phyloP scores from a whole-genome alignment of 1,140 invertebrate species.

The Drosophila sechellia region DNA sequence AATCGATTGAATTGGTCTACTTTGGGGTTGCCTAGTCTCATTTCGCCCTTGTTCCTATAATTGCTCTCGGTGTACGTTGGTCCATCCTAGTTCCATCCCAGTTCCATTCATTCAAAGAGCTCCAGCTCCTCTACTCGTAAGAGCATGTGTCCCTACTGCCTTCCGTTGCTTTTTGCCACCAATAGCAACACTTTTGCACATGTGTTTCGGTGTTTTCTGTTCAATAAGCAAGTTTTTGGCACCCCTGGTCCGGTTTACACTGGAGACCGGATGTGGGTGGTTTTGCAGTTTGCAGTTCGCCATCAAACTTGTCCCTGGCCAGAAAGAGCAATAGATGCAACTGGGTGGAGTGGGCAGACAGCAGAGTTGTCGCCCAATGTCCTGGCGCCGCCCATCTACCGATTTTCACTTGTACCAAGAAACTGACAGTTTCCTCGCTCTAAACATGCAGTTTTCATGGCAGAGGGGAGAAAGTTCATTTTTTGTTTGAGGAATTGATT shows the following conservation, averaged over 20 bases:
- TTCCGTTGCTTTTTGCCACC: slow-evolving; percentile 13
- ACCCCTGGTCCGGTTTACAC: slow-evolving; percentile 25
- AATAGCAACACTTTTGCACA: slow-evolving; percentile 11
- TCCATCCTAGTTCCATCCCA: background rate
- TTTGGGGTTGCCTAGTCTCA: background rate
- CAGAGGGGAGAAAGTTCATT: background rate
- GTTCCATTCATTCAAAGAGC: background rate
- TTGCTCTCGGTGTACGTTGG: slow-evolving; percentile 3
- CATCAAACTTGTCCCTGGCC: slow-evolving; percentile 4
- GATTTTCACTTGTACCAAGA: background rate
- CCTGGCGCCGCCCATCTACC: background rate
- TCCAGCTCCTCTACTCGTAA: background rate
- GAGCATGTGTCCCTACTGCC: slow-evolving; percentile 1
- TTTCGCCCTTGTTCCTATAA: background rate
- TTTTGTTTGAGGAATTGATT: slow-evolving; percentile 3
- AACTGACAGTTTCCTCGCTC: background rate
- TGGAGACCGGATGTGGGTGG: slow-evolving; percentile 40
- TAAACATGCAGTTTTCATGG: background rate
- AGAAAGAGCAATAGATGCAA: background rate
- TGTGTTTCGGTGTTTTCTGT: slow-evolving; percentile 13
- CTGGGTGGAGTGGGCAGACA: background rate
- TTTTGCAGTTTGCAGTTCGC: background rate
- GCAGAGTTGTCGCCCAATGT: slow-evolving; percentile 1
- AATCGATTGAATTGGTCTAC: slow-evolving; percentile 36
- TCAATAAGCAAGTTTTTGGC: slow-evolving; percentile 16